A percentile compares a stretch with the other conserved stretches of the same genome.
Evolutionary conservation across 2,113 vertebrate genomes (phyloP).

Genomic region (Taxidea taxus): DNA sequence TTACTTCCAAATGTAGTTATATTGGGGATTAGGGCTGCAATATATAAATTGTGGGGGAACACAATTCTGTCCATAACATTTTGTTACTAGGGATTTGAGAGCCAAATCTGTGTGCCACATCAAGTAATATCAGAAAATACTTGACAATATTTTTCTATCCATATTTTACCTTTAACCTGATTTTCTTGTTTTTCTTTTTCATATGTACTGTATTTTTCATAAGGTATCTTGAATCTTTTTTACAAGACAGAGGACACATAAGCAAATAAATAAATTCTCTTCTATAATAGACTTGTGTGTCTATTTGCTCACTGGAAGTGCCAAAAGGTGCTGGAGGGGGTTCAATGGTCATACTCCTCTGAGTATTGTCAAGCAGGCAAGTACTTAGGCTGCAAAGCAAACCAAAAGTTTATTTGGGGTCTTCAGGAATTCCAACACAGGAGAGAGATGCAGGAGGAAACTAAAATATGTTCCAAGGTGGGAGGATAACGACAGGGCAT

Average conservation of each 20-base stretch:
- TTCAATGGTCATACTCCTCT: neutral
- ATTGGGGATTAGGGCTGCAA: neutral
- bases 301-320: neutral
- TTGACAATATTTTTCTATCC: neutral
- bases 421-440: neutral
- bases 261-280: neutral
- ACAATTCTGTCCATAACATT: neutral
- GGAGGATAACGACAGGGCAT: neutral
- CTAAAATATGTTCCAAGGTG: neutral
- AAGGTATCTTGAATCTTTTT: neutral
- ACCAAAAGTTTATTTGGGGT: neutral
- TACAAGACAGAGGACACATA: neutral
- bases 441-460: neutral
- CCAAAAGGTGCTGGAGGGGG: neutral
- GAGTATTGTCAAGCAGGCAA: neutral
- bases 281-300: neutral
- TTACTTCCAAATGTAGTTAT: neutral
- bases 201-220: neutral
- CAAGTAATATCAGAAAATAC: neutral
- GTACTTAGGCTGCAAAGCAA: neutral
- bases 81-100: constrained; percentile 22
- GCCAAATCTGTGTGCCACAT: neutral
- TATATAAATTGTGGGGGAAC: neutral
- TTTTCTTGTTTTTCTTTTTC: neutral
- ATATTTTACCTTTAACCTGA: neutral